phyloP scores from a whole-genome alignment of 2,888 invertebrate genomes.

The Tetranychus truncatus region DNA sequence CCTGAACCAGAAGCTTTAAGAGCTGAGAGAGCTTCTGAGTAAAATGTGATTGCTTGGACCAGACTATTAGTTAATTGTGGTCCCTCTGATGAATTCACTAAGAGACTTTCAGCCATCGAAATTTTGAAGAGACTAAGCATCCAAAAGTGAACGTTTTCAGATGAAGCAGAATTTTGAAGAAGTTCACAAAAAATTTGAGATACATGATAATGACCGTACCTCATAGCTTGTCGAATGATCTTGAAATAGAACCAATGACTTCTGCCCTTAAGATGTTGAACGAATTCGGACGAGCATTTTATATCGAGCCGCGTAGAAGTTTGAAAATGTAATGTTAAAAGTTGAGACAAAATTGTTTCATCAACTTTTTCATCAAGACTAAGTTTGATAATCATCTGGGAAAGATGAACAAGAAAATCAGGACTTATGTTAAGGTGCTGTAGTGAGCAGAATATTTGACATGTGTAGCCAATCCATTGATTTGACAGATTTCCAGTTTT shows the following conservation, averaged over 20 bases:
- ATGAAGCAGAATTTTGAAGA: slow-evolving; percentile 41
- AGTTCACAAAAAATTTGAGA: slow-evolving; percentile 39
- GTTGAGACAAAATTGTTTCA: background rate
- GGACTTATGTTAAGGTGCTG: background rate
- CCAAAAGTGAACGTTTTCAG: slow-evolving; percentile 77
- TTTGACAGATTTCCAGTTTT: background rate
- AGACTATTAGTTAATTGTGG: slow-evolving; percentile 33
- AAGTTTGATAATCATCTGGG: background rate
- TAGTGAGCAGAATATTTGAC: slow-evolving; percentile 8
- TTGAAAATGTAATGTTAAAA: slow-evolving; percentile 6
- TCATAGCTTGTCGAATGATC: slow-evolving; percentile 63
- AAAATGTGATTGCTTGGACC: slow-evolving; percentile 42
- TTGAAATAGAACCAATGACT: slow-evolving; percentile 70
- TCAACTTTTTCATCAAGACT: background rate
- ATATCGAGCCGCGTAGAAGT: background rate
- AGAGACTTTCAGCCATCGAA: slow-evolving; percentile 33
- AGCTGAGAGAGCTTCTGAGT: slow-evolving; percentile 46
- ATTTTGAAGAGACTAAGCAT: slow-evolving; percentile 49
- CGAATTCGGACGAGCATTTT: slow-evolving; percentile 3
- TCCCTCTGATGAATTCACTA: slow-evolving; percentile 27
- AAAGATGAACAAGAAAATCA: slow-evolving; percentile 6
- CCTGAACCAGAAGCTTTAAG: slow-evolving; percentile 41
- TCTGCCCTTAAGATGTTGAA: background rate
- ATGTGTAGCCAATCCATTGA: slow-evolving; percentile 5
- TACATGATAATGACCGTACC: slow-evolving; percentile 59